Evolutionary conservation across 2,797 vertebrate species (phyloP), one percentile per base, ranked within the genome.

Genomic region (Huso huso): DNA sequence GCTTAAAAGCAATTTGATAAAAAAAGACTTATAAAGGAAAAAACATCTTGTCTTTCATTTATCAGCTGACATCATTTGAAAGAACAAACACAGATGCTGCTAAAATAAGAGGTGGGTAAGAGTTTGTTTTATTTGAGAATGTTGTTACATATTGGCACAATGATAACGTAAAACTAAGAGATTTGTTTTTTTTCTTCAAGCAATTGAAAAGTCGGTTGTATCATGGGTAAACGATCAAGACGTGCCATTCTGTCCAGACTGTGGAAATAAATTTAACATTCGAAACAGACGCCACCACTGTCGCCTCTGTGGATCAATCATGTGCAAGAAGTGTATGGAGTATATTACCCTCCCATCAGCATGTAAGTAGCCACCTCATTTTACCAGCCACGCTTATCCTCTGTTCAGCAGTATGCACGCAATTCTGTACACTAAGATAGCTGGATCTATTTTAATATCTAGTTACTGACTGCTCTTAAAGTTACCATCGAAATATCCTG

Each of bases 201-300:
- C 94, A 23, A 90, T 97, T 70, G 97, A 99, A 81, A 94, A 94
- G 78, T 94, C 94, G 1, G 91, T 99, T 55, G 97, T 99, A 76
- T 89, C 95, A 2, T 99, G 97, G 97, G 96, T 99, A 73, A 96
- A 78, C 0, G 96, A 99, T 75, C 93, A 95, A 6, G 96, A 99
- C 11, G 97, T 99, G 70, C 97, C 97, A 0, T 98, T 98, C 79
- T 99, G 97, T 77, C 97, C 97, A 0, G 97, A 99, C 81, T 99
- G 97, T 13, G 96, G 97, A 60, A 93, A 75, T 77, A 96, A 94
- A 78, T 99, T 99, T 82, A 94, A 89, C 78, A 90, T 99, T 48
- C 90, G 95, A 7, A 96, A 96, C 83, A 80, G 97, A 11, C 93
- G 96, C 11, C 97, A 99, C 80, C 97, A 99, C 76, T 99, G 96